Conservation (phyloP, 2,888 invertebrate species). For the Aporophyla lueneburgensis region DNA sequence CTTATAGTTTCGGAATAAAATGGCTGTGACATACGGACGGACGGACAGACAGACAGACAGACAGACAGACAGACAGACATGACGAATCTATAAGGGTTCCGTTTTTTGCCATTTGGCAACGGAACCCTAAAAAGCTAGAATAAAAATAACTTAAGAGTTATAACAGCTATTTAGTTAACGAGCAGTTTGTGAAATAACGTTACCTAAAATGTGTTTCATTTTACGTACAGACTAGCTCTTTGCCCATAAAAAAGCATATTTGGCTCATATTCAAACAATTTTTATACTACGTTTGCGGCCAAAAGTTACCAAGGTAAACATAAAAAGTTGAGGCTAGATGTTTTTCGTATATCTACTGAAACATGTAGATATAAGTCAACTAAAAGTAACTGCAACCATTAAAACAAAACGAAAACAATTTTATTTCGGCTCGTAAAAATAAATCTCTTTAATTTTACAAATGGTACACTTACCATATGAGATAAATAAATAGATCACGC, state of each 20-base stretch:
- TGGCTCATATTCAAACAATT: conserved; percentile 59
- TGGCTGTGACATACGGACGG: too few species aligned
- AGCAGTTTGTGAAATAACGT: conserved; percentile 35
- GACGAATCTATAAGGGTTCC: too few species aligned
- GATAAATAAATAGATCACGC: too few species aligned
- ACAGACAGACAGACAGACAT: too few species aligned
- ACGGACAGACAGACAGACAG: too few species aligned
- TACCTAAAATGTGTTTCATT: conserved; percentile 38
- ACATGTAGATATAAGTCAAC: background rate
- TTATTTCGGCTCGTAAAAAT: too few species aligned
- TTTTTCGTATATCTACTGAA: conserved; percentile 1
- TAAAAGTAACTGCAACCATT: background rate
- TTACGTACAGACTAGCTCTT: conserved; percentile 29
- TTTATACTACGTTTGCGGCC: conserved; percentile 42
- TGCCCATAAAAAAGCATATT: conserved; percentile 47
- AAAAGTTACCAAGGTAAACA: conserved; percentile 24
- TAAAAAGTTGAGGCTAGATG: conserved; percentile 13
- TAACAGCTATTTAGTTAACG: conserved; percentile 53
- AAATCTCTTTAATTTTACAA: too few species aligned
- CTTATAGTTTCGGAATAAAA: too few species aligned
- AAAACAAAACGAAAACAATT: background rate
- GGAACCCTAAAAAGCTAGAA: background rate
- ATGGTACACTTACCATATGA: too few species aligned
- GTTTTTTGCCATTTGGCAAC: too few species aligned
- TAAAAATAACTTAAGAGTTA: conserved; percentile 39